Conservation (phyloP, 2,888 invertebrate genomes). For the Acholoe squamosa region DNA sequence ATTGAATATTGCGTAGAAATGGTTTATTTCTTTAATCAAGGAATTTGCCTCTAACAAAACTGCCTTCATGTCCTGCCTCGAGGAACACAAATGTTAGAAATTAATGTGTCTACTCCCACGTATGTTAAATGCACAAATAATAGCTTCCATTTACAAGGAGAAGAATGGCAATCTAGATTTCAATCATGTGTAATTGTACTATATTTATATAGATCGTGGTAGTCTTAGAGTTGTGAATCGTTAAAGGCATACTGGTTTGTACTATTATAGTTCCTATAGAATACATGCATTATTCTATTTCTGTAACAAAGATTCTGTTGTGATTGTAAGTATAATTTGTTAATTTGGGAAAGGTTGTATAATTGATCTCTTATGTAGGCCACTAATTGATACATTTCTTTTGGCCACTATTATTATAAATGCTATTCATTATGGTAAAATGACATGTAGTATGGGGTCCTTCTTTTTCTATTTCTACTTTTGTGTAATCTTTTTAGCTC, state of each 20-base stretch:
- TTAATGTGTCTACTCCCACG: background rate
- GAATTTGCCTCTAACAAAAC: conserved; percentile 9
- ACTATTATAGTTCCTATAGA: background rate
- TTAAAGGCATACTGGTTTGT: background rate
- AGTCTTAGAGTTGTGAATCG: background rate
- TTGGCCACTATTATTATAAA: background rate
- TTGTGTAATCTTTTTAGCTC: background rate
- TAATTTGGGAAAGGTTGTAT: background rate
- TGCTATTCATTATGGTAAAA: background rate
- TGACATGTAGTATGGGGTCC: background rate
- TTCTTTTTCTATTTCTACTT: background rate
- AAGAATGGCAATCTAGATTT: background rate
- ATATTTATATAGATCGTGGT: background rate
- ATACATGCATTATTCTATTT: background rate
- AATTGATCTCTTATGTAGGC: no score
- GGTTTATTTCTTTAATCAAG: background rate
- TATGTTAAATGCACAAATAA: conserved; percentile 8
- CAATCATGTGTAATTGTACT: background rate
- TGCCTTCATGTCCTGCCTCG: conserved; percentile 11
- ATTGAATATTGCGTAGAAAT: no score
- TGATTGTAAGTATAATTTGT: conserved; percentile 1
- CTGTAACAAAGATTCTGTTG: background rate
- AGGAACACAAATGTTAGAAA: background rate
- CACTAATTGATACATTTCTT: background rate
- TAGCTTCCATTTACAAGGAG: background rate